Evolutionary conservation across 2,113 vertebrate genomes (phyloP), one percentile per base, ranked within the genome.

Genomic region (Ursus arctos): DNA sequence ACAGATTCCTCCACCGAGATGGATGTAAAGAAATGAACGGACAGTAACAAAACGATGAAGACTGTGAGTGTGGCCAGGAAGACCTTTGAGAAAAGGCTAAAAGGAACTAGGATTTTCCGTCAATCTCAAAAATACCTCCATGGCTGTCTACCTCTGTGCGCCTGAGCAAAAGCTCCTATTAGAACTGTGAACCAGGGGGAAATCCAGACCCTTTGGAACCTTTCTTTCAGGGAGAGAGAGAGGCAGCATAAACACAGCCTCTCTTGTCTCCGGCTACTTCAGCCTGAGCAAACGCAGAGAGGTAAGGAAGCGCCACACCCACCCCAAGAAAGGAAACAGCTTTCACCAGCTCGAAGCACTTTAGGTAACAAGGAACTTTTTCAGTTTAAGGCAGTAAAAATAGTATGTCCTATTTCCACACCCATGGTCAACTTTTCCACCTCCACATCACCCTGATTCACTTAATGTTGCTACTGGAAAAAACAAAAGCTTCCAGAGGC

Each of bases 401-500:
- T 36, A 69, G 53, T 13, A 10, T 7, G 33, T 51, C 89, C 19
- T 2, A 47, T 10, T 5, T 79, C 74, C 76, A 89, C 31, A 65
- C n/a, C 80, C 33, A 7, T 14, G 49, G 86, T 77, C 67, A 26
- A 2, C 43, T 55, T 88, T 89, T 87, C 93, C 91, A 82, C 7
- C 36, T 36, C 28, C 22, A 21, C 24, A 16, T 72, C 88, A 79
- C 61, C 77, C 22, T 4, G 82, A 82, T 43, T 90, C 83, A 63
- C 31, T 87, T 53, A 33, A 22, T 22, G n/a, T 16, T 18, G 33
- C 83, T 55, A 31, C 36, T 76, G 55, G 80, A 90, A 80, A 82
- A 92, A 79, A 88, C 65, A 77, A 91, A 91, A 47, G 65, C 49
- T 94, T 79, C n/a, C 85, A 51, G 65, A 82, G 83, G 57, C 87